phyloP scores from a whole-genome alignment of 2,888 invertebrate species.

The Oconnorella tubifera region DNA sequence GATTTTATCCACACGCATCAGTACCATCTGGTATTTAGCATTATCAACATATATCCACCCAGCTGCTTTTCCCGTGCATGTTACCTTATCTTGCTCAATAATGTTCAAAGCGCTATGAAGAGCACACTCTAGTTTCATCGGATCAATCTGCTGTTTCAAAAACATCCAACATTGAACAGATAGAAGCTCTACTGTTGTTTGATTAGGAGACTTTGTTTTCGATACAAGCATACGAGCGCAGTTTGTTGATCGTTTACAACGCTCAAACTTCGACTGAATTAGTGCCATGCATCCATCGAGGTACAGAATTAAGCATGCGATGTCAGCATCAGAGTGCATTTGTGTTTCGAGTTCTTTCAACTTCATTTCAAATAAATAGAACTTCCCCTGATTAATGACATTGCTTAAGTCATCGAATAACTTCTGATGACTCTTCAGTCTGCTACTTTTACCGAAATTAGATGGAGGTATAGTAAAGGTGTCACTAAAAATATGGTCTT shows the following conservation, averaged over 20 bases:
- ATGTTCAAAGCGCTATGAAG: conserved; percentile 4
- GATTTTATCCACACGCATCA: background rate
- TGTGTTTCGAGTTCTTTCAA: background rate
- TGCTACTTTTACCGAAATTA: conserved; percentile 5
- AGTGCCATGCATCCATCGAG: conserved; percentile 9
- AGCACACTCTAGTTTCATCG: background rate
- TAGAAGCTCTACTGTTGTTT: background rate
- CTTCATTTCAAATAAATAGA: background rate
- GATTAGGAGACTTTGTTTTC: background rate
- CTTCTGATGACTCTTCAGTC: background rate
- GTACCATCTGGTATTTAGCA: conserved; percentile 2
- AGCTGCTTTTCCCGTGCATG: conserved; percentile 13
- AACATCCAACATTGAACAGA: conserved; percentile 11
- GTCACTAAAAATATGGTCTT: too few species aligned
- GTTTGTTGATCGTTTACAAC: background rate
- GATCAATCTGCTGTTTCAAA: conserved; percentile 6
- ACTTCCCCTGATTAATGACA: conserved; percentile 3
- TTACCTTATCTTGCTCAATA: conserved; percentile 10
- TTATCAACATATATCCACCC: conserved; percentile 15
- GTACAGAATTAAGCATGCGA: conserved; percentile 10
- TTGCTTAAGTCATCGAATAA: conserved; percentile 10
- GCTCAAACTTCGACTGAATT: conserved; percentile 4
- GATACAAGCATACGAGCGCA: background rate
- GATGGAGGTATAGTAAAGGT: conserved; percentile 9
- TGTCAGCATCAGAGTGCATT: conserved; percentile 2